Base-by-base conservation (phyloP, 2,797 vertebrate species). In the Hippoglossus hippoglossus region DNA sequence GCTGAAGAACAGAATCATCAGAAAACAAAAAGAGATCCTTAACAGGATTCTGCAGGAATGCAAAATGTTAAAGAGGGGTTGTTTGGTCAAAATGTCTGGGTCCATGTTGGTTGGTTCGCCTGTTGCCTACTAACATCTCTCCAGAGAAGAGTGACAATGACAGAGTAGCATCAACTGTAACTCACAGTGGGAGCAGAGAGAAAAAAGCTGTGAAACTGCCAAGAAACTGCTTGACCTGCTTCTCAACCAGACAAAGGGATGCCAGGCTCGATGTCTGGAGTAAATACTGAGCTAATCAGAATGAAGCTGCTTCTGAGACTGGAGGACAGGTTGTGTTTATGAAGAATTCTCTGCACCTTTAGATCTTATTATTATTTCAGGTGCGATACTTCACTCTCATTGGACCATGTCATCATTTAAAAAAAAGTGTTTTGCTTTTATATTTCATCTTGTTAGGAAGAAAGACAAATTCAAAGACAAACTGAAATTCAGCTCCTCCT, bases 151-250 rank as follows among this genome's bases (percentile, higher is more conserved):
- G 51, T 46, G 52, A 44, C 67, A 74, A 71, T 7, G 44, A 46
- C 16, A 46, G 44, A 63, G 46, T 25, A 66, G 44, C 47, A 24
- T 53, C 24, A 21, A 51, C 60, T 39, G 59, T 24, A 73, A 44
- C 28, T 71, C 15, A 5, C 49, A 53, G 44, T 2, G 19, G 26
- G 52, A 39, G 7, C 31, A 15, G 46, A 56, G 36, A 8, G 52
- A 53, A 4, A 16, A 44, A 63, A 24, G 19, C 39, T 58, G 55
- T 50, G 53, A 46, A 46, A 16, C 76, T 79, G 44, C 24, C 11
- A 73, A 46, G 54, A 71, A 50, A 71, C 58, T 4, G 15, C 22
- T 64, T 52, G 31, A 77, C 70, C 78, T 61, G 69, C 59, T 50
- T 71, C 36, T 34, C 46, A 62, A 52, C 41, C 31, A 22, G 21